phyloP scores from a whole-genome alignment of 2,113 vertebrate genomes.

The Halcyon malimbica region DNA sequence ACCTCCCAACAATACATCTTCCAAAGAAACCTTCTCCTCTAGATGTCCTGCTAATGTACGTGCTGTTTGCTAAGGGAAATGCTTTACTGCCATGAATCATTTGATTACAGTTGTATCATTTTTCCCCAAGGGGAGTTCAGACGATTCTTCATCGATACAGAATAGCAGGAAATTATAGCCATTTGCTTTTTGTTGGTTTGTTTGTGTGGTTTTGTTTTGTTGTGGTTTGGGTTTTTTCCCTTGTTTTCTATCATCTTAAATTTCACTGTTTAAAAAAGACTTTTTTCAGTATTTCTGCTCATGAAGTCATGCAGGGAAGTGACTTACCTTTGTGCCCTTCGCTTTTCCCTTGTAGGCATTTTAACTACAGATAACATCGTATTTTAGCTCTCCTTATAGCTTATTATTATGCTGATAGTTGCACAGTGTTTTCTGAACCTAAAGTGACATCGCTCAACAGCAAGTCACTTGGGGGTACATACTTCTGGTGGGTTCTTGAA shows the following conservation, averaged over 20 bases:
- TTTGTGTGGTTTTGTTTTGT: too few relatives aligned
- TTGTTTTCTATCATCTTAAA: neutral
- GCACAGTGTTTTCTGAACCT: neutral
- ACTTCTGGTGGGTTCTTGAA: neutral
- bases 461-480: neutral
- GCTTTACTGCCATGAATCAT: neutral
- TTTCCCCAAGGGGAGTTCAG: neutral
- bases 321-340: neutral
- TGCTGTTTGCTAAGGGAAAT: neutral
- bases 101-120: neutral
- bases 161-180: neutral
- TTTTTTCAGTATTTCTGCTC: neutral
- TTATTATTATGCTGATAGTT: neutral
- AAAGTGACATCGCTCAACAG: neutral
- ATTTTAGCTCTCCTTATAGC: neutral
- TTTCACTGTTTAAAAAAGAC: neutral
- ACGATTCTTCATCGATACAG: neutral
- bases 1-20: neutral
- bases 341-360: neutral
- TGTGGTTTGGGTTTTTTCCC: neutral
- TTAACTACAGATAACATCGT: neutral
- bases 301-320: neutral
- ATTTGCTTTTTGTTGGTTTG: neutral
- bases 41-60: neutral
- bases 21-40: conserved; percentile 4